Conservation (phyloP, 2,888 invertebrate species). For the Penaeus monodon region DNA sequence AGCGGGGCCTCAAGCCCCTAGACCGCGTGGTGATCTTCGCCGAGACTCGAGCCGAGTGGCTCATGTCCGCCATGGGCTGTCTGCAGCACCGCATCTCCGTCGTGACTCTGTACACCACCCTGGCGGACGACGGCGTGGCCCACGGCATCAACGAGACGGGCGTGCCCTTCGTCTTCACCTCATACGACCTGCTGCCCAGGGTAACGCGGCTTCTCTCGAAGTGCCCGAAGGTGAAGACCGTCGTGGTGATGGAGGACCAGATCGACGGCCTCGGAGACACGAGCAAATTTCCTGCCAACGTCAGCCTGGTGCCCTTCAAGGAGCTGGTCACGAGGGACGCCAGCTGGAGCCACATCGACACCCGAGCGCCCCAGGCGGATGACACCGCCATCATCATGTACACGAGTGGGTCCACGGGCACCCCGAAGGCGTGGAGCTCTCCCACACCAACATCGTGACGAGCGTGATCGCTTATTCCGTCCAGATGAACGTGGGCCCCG, state of each 20-base stretch:
- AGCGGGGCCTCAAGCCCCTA: slow-evolving; percentile 81
- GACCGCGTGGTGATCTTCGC: slow-evolving; percentile 92
- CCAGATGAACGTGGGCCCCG: slow-evolving; percentile 65
- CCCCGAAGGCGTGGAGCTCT: slow-evolving; percentile 70
- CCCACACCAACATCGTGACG: slow-evolving; percentile 63
- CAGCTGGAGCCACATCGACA: background rate
- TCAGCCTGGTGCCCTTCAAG: slow-evolving; percentile 44
- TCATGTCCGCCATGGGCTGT: slow-evolving; percentile 94
- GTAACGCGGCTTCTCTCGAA: slow-evolving; percentile 82
- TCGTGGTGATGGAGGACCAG: slow-evolving; percentile 65
- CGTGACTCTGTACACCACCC: slow-evolving; percentile 91
- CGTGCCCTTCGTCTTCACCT: slow-evolving; percentile 81
- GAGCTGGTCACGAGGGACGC: slow-evolving; percentile 26
- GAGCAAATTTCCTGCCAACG: slow-evolving; percentile 21
- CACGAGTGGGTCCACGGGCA: slow-evolving; percentile 75
- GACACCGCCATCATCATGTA: slow-evolving; percentile 86
- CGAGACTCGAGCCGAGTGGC: slow-evolving; percentile 98
- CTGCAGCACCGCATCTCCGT: slow-evolving; percentile 89
- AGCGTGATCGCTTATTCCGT: slow-evolving; percentile 63
- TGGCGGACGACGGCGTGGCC: slow-evolving; percentile 95
- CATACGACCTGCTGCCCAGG: slow-evolving; percentile 91
- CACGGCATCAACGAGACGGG: slow-evolving; percentile 98
- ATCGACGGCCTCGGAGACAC: slow-evolving; percentile 58
- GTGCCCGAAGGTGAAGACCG: slow-evolving; percentile 80
- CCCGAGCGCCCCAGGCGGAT: slow-evolving; percentile 67